Percentiles rank a stretch among this genome's conserved stretches.
Conservation (phyloP, 2,888 invertebrate genomes). For the Mesochorus sp. region DNA sequence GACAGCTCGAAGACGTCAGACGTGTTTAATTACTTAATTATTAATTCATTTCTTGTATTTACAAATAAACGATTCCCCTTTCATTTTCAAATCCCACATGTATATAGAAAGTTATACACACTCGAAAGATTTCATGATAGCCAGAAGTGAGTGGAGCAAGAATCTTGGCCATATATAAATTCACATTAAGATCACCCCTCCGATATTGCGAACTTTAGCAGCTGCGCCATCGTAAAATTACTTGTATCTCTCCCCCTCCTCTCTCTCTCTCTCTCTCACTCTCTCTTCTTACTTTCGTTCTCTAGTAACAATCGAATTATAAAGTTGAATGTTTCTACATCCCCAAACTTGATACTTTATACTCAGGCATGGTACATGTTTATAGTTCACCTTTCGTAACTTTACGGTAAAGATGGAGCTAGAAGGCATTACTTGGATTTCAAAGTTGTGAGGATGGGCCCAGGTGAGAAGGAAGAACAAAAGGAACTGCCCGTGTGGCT, state of each 20-base stretch:
- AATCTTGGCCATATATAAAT: conserved; percentile 70
- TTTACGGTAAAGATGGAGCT: conserved; percentile 63
- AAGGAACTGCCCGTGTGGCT: conserved; percentile 21
- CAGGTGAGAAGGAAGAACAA: conserved; percentile 34
- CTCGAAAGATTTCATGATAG: conserved; percentile 23
- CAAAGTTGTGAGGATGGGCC: conserved; percentile 69
- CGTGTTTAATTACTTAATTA: no score
- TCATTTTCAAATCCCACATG: not conserved
- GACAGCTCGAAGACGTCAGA: no score
- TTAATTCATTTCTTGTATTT: not conserved
- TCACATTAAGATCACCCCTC: conserved; percentile 69
- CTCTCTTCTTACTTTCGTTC: conserved; percentile 23
- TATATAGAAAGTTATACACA: not conserved
- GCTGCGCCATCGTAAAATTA: conserved; percentile 73
- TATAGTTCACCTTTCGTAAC: conserved; percentile 66
- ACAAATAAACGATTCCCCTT: no score
- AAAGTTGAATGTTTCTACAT: conserved; percentile 76
- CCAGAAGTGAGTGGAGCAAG: conserved; percentile 47
- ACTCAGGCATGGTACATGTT: conserved; percentile 37
- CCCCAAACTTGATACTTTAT: conserved; percentile 74
- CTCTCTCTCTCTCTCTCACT: conserved; percentile 30
- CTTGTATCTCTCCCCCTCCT: conserved; percentile 55
- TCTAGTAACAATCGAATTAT: conserved; percentile 77
- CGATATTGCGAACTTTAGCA: conserved; percentile 70
- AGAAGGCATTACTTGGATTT: conserved; percentile 76